These are phyloP conservation scores for Macrotrachela quadricornifera DNA, from an alignment of 1,140 invertebrate species.

Conservation along the genomic window DNA sequence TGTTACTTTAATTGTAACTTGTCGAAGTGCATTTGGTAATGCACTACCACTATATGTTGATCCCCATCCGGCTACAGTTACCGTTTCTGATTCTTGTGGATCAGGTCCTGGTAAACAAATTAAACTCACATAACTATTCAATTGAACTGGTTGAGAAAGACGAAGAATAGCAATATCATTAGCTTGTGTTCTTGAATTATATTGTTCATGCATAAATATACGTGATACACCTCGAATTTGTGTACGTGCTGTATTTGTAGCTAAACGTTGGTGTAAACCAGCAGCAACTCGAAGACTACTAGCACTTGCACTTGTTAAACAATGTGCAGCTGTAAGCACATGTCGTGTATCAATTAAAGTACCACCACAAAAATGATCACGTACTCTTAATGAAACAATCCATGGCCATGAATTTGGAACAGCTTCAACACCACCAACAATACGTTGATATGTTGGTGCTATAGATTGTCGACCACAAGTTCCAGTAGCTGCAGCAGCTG, in stretches of 20 bases:
- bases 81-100: too few species aligned
- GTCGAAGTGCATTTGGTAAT: too few species aligned
- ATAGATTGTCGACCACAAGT: slow-evolving; percentile 9
- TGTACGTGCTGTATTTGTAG: too few species aligned
- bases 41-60: too few species aligned
- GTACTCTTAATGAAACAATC: slow-evolving; percentile 6
- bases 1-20: too few species aligned
- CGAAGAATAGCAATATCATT: slow-evolving; percentile 47
- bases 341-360: slow-evolving; percentile 10
- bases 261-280: too few species aligned
- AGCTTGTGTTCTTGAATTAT: too few species aligned
- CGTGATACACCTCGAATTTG: too few species aligned
- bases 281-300: too few species aligned
- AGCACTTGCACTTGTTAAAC: background rate
- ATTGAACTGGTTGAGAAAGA: slow-evolving; percentile 43
- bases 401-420: slow-evolving; percentile 1
- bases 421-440: background rate
- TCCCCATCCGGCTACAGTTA: too few species aligned
- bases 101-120: slow-evolving; percentile 17
- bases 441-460: background rate
- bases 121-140: slow-evolving; percentile 13
- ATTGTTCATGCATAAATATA: too few species aligned
- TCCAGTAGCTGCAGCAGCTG: slow-evolving; percentile 2
- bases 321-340: slow-evolving; percentile 12
- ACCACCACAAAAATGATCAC: slow-evolving; percentile 9